Evolutionary conservation across 2,888 invertebrate species (phyloP), one percentile per base, ranked within the genome.

Genomic region (Dynastes maya): DNA sequence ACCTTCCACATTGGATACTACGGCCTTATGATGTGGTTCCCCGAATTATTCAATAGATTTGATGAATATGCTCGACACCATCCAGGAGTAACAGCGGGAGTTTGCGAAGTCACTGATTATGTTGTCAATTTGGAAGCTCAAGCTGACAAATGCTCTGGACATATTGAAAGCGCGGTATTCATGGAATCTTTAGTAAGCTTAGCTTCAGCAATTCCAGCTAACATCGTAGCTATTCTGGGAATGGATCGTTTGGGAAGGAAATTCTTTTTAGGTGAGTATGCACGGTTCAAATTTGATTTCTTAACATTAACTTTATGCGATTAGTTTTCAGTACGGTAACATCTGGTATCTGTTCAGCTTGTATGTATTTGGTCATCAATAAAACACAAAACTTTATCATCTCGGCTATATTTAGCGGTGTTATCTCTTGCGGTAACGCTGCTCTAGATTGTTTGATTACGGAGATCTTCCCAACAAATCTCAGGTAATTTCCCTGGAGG

Each of bases 21-120:
- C 88, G 97, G 97, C 61, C 90, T 98, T 76, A 97, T 97, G 96
- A 96, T 98, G 96, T 98, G 98, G 98, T 97, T 97, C 90, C 97
- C 97, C 0, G 97, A 97, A 89, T 91, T 98, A 86, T 98, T 97
- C 90, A 96, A 95, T 88, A 94, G 97, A 68, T 96, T 96, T 88
- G 95, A 96, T 89, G 95, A 95, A 87, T 96, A 92, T 89, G 92
- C 93, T 72, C 91, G 91, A 75, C 90, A 91, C 49, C 92, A 94
- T 88, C 93, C 94, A 72, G 92, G 92, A 83, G 90, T 91, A 68
- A 90, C 91, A 72, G 93, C 94, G 0, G 92, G 92, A 82, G 94
- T 95, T 77, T 96, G 96, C 86, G 89, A 92, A 80, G 96, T 96
- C 78, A 96, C 95, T 13, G 90, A 93, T 0, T 96, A 93, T 88